Evolutionary conservation across 1,140 invertebrate genomes (phyloP).

Genomic region (Drosophila erecta): DNA sequence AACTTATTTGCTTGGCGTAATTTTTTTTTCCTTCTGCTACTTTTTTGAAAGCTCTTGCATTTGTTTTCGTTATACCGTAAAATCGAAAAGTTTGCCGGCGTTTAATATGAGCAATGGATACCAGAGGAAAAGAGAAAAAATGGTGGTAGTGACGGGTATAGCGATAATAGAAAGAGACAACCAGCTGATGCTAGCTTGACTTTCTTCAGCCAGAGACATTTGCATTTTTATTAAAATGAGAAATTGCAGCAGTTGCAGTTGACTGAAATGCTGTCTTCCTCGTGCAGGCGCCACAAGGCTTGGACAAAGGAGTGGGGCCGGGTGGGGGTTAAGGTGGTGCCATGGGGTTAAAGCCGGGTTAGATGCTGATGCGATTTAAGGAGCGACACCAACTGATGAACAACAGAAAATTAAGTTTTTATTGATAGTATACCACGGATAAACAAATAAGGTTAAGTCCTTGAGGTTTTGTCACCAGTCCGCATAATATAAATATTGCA

Average conservation of each 20-base stretch:
- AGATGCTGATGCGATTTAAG: background rate
- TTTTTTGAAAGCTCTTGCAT: slow-evolving; percentile 23
- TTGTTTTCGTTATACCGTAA: slow-evolving; percentile 48
- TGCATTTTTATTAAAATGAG: slow-evolving; percentile 81
- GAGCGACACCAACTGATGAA: slow-evolving; percentile 13
- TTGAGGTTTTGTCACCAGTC: background rate
- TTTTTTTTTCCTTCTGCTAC: slow-evolving; percentile 7
- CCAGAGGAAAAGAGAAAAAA: background rate
- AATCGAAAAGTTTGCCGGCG: slow-evolving; percentile 67
- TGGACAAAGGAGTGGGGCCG: slow-evolving; percentile 9
- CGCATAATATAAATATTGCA: too few relatives aligned
- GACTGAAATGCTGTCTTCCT: slow-evolving; percentile 41
- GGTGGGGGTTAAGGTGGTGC: background rate
- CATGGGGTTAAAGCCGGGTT: slow-evolving; percentile 8
- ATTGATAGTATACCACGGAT: slow-evolving; percentile 14
- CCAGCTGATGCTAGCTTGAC: slow-evolving; percentile 49
- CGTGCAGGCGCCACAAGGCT: slow-evolving; percentile 45
- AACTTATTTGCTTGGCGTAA: slow-evolving; percentile 57
- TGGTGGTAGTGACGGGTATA: background rate
- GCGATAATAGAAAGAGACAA: slow-evolving; percentile 28
- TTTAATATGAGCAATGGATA: slow-evolving; percentile 60
- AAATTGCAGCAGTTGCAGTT: slow-evolving; percentile 72
- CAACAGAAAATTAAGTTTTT: slow-evolving; percentile 16
- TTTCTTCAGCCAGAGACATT: slow-evolving; percentile 69
- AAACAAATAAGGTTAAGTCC: slow-evolving; percentile 7